These are phyloP conservation scores for Strongylocentrotus purpuratus DNA, from an alignment of 35 echinoderm and acorn worm species.

Conservation along the genomic window DNA sequence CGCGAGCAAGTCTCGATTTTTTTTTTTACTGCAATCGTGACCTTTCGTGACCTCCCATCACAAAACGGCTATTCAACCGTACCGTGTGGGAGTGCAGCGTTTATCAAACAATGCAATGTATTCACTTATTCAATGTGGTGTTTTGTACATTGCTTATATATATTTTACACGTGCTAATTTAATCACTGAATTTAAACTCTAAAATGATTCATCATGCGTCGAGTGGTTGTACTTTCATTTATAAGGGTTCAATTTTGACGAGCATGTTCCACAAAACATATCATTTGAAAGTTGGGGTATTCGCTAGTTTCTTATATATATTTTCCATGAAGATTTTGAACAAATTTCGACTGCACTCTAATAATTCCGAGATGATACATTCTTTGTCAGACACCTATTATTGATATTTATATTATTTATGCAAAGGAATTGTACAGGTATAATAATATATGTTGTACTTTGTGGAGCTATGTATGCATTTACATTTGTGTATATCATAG, in stretches of 20 bases:
- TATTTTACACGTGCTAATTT: background rate
- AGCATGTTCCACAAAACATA: background rate
- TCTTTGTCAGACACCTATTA: constrained; percentile 19
- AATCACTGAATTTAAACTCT: constrained; percentile 5
- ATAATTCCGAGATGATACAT: constrained; percentile 36
- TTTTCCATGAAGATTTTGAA: constrained; percentile 13
- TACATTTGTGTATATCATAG: constrained; percentile 3
- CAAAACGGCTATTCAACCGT: constrained; percentile 26
- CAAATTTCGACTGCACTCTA: constrained; percentile 45
- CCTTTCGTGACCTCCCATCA: constrained; percentile 11
- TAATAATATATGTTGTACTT: constrained; percentile 43
- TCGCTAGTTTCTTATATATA: background rate
- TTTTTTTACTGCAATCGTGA: background rate
- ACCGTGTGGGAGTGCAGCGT: background rate
- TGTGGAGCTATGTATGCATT: constrained; percentile 44
- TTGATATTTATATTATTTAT: constrained; percentile 55
- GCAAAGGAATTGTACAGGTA: constrained; percentile 42
- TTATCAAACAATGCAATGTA: background rate
- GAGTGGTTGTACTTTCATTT: background rate
- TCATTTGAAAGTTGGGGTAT: background rate
- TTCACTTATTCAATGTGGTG: background rate
- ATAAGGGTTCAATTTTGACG: background rate
- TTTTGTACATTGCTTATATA: background rate
- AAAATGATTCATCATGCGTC: background rate
- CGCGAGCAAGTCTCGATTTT: constrained; percentile 19